Conservation (phyloP, 2,888 invertebrate species). For the Aporophyla lueneburgensis region DNA sequence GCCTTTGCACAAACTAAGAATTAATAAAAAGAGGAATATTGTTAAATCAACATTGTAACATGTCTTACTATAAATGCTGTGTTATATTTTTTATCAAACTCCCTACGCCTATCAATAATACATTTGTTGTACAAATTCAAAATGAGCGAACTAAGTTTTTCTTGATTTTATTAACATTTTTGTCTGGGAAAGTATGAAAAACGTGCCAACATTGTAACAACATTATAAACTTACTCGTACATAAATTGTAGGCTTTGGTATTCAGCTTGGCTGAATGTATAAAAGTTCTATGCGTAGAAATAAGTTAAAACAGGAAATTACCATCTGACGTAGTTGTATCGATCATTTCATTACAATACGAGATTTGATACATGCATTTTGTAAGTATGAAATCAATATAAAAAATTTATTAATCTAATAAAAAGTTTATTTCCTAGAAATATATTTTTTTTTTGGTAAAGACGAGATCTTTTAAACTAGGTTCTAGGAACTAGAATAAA, state of each 20-base stretch:
- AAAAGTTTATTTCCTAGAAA: too few relatives aligned
- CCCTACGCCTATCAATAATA: constrained; percentile 53
- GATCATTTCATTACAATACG: constrained; percentile 4
- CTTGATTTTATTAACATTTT: constrained; percentile 46
- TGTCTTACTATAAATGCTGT: constrained; percentile 10
- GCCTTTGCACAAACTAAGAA: constrained; percentile 16
- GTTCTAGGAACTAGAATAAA: too few relatives aligned
- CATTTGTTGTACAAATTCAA: constrained; percentile 47
- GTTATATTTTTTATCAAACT: constrained; percentile 41
- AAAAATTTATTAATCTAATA: too few relatives aligned
- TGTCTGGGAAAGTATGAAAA: constrained; percentile 40
- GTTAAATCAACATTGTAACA: constrained; percentile 38
- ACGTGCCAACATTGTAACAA: constrained; percentile 51
- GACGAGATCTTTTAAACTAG: too few relatives aligned
- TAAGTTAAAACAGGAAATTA: constrained; percentile 10
- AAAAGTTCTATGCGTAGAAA: constrained; percentile 5
- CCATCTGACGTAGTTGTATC: constrained; percentile 7
- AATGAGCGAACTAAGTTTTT: constrained; percentile 45
- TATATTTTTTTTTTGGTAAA: too few relatives aligned
- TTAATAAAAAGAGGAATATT: constrained; percentile 27
- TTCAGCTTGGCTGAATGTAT: constrained; percentile 34
- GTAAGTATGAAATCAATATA: not conserved
- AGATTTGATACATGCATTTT: not conserved
- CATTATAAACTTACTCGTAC: constrained; percentile 34
- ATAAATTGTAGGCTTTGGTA: constrained; percentile 27